Evolutionary conservation across 2,113 vertebrate species (phyloP).

Genomic region (Oreochromis spilurus): DNA sequence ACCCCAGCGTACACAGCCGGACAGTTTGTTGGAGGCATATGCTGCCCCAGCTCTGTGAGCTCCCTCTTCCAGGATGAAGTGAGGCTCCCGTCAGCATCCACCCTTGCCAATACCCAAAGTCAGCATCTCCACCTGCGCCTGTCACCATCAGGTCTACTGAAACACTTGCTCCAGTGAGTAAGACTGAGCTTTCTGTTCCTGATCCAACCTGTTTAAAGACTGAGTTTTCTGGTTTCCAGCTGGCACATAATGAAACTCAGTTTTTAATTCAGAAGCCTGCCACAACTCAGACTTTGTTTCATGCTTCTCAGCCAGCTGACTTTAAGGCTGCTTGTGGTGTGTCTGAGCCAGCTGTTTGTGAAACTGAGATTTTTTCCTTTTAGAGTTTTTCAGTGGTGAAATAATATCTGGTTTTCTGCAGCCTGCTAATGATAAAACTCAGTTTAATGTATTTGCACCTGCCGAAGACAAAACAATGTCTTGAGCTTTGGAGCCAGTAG

Average conservation of each 20-base stretch:
- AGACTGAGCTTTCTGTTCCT: background rate
- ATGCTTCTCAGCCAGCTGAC: background rate
- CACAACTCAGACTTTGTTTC: background rate
- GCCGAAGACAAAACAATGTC: background rate
- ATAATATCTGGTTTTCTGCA: background rate
- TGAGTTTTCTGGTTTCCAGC: background rate
- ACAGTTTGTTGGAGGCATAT: background rate
- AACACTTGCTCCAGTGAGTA: background rate
- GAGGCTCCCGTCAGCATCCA: background rate
- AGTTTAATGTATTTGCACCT: background rate
- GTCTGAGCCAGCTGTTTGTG: background rate
- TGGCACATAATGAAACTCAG: background rate
- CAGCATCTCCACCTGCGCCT: background rate
- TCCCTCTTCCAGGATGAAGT: background rate
- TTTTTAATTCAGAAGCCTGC: background rate
- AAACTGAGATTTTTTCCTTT: background rate
- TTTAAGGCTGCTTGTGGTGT: background rate
- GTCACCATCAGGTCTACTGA: background rate
- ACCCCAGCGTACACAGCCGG: background rate
- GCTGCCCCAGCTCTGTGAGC: background rate
- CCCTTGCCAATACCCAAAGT: background rate
- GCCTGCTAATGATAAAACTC: background rate
- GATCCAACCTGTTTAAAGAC: background rate
- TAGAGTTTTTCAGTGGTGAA: background rate
- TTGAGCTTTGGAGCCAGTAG: no score